Base-by-base conservation (phyloP, 2,113 vertebrate genomes). In the Erpornis zantholeuca region DNA sequence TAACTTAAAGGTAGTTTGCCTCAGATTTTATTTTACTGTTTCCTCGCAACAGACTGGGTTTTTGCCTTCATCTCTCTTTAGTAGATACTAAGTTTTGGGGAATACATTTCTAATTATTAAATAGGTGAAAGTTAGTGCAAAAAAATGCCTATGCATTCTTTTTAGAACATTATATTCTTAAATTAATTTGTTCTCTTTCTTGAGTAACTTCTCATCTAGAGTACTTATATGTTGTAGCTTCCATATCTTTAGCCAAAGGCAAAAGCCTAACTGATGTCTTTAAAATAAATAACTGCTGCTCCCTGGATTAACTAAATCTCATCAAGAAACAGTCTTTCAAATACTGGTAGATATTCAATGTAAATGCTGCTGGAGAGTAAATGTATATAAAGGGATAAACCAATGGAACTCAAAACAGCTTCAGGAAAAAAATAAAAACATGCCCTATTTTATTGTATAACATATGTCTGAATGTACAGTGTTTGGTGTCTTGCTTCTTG, bases 1-100 rank as follows among this genome's bases (percentile, higher is more conserved):
- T 71, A 95, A 68, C 16, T 89, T 95, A 75, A 75, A 94, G 27
- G 27, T 42, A 63, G 12, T 86, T 86, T 89, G 63, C 45, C 73
- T 97, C 57, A 84, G 69, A 63, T 84, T 84, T 81, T 89, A 63
- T 94, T 91, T 91, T 82, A 35, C 64, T 71, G 72, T 89, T 91
- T 89, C 84, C 73, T 84, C 78, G 81, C 72, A 96, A 87, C 73
- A 78, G 33, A 76, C 33, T 47, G 49, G 2, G 59, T 84, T 94
- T 63, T 88, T 80, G 15, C 12, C 10, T 85, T 79, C 19, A 6
- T 75, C 12, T 79, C 25, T 87, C 61, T 84, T 73, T 57, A 70
- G 27, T 78, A 78, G 33, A 11, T 64, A 33, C 38, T 54, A 86
- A 73, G 33, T 78, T 87, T 86, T 63, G 72, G 47, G 47, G 29